Percentiles rank a stretch among this genome's conserved stretches.
Evolutionary conservation across 2,113 vertebrate genomes (phyloP).

Genomic region (Calyptomena viridis): DNA sequence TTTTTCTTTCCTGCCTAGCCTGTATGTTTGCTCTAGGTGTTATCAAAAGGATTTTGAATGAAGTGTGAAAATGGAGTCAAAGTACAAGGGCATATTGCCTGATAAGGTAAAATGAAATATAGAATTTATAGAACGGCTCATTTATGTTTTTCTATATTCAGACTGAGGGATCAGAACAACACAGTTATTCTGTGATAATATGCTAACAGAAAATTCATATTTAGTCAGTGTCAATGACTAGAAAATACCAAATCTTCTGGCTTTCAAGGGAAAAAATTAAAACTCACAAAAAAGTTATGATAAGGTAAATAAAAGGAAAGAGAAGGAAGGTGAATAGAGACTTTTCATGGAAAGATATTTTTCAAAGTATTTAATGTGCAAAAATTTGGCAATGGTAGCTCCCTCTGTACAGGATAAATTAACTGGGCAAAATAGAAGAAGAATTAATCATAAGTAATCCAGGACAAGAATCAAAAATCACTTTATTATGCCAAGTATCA

Average conservation of each 20-base stretch:
- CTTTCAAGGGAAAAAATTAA: not conserved
- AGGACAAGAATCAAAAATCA: not conserved
- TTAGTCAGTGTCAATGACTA: not conserved
- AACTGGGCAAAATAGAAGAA: not conserved
- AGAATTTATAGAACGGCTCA: not conserved
- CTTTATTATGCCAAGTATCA: not conserved
- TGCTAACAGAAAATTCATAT: not conserved
- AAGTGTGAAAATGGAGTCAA: not conserved
- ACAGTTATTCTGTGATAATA: not conserved
- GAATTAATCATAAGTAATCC: not conserved
- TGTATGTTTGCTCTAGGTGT: not conserved
- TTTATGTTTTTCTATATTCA: not conserved
- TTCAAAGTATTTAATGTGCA: not conserved
- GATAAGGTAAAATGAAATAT: not conserved
- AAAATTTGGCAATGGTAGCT: not conserved
- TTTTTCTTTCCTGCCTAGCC: not conserved
- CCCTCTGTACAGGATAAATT: not conserved
- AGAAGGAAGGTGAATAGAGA: not conserved
- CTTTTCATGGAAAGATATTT: not conserved
- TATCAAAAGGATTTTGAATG: conserved; percentile 15
- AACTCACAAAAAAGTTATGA: not conserved
- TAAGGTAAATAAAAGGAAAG: not conserved
- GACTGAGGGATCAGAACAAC: not conserved
- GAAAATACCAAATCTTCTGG: not conserved
- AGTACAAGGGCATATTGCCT: not conserved